Percentiles rank a stretch among this genome's conserved stretches.
Conservation (phyloP, 2,113 vertebrate genomes). For the Xenopus borealis region DNA sequence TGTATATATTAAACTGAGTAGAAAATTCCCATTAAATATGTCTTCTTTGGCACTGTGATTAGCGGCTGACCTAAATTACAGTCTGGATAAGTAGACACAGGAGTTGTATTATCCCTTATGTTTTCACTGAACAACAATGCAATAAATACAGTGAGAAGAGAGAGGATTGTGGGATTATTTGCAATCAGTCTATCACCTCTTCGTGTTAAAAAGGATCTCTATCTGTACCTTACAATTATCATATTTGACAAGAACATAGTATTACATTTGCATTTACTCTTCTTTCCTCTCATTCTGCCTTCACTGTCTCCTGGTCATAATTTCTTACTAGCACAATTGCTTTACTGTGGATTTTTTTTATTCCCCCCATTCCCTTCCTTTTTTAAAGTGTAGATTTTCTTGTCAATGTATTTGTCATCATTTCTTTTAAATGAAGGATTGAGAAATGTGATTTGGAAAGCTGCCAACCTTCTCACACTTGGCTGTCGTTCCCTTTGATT, state of each 20-base stretch:
- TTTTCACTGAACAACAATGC: constrained; percentile 46
- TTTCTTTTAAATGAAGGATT: constrained; percentile 30
- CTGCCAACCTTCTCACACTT: constrained; percentile 1
- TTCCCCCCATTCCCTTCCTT: background rate
- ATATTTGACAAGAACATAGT: constrained; percentile 48
- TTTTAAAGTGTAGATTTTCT: constrained; percentile 41
- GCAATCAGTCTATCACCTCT: constrained; percentile 51
- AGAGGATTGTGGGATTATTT: constrained; percentile 50
- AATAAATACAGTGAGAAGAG: constrained; percentile 50
- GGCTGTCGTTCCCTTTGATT: constrained; percentile 51
- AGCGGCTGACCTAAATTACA: constrained; percentile 4
- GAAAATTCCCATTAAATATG: background rate
- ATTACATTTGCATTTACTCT: constrained; percentile 49
- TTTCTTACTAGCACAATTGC: constrained; percentile 8
- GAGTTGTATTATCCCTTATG: constrained; percentile 41
- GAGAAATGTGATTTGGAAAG: constrained; percentile 42
- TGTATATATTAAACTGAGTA: background rate
- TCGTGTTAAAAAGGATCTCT: constrained; percentile 40
- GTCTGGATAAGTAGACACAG: constrained; percentile 23
- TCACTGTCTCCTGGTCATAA: constrained; percentile 7
- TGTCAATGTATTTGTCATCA: constrained; percentile 38
- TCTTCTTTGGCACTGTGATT: too few relatives aligned
- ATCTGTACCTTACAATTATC: constrained; percentile 47
- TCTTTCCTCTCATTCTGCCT: constrained; percentile 41
- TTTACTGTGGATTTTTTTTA: constrained; percentile 25